A percentile compares a stretch with the other conserved stretches of the same genome.
Evolutionary conservation across 2,888 invertebrate genomes (phyloP).

Genomic region (Ophonus ardosiacus): DNA sequence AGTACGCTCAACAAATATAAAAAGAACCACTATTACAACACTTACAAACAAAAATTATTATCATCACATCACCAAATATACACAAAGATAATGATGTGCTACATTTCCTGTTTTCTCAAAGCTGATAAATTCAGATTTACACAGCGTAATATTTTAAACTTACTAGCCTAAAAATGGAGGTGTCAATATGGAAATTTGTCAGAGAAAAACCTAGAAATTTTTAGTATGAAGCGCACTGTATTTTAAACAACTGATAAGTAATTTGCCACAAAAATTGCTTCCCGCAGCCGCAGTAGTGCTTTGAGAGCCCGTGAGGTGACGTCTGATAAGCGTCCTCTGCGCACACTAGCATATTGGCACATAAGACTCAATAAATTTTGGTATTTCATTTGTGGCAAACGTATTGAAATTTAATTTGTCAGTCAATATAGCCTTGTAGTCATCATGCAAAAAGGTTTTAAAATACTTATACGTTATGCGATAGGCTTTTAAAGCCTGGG

Average conservation of each 20-base stretch:
- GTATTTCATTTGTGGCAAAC: no score
- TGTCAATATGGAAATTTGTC: background rate
- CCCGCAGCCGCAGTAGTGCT: no score
- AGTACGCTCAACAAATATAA: conserved; percentile 29
- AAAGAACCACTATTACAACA: conserved; percentile 40
- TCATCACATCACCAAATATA: conserved; percentile 20
- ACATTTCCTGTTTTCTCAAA: conserved; percentile 36
- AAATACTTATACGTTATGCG: no score
- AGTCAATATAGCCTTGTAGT: no score
- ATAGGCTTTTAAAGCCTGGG: no score
- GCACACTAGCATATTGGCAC: no score
- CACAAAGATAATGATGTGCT: conserved; percentile 36
- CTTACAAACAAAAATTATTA: background rate
- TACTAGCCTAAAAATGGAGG: background rate
- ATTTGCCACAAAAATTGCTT: background rate
- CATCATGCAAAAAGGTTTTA: no score
- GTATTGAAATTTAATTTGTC: no score
- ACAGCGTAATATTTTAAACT: background rate
- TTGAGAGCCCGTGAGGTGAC: no score
- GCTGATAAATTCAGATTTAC: conserved; percentile 15
- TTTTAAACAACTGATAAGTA: background rate
- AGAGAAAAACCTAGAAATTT: background rate
- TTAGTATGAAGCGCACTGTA: background rate
- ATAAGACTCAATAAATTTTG: no score
- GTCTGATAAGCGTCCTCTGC: no score